Percentiles rank a stretch among this genome's conserved stretches.
Evolutionary conservation across 1,140 invertebrate genomes (phyloP).

Genomic region (Cotesia typhae): DNA sequence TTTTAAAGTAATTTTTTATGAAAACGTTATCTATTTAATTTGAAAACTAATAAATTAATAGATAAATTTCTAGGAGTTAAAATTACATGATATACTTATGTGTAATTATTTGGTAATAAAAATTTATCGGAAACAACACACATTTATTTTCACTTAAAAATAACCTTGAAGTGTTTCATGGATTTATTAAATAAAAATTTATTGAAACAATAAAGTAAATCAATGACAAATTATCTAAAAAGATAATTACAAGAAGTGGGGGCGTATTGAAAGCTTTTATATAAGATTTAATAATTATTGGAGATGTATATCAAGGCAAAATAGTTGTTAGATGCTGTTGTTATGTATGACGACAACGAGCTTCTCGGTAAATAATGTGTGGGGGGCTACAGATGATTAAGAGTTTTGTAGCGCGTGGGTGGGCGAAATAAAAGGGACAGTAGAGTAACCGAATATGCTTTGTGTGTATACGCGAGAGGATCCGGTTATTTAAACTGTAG

Average conservation of each 20-base stretch:
- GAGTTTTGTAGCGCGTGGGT: constrained; percentile 26
- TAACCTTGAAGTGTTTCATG: too few species aligned
- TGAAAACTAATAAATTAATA: too few species aligned
- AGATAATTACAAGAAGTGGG: too few species aligned
- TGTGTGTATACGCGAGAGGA: constrained; percentile 36
- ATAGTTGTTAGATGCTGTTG: not conserved
- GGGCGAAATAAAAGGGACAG: constrained; percentile 27
- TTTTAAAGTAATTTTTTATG: too few species aligned
- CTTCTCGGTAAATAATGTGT: constrained; percentile 17
- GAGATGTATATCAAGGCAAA: constrained; percentile 1
- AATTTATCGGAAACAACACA: too few species aligned
- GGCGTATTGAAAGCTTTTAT: not conserved
- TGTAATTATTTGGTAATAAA: too few species aligned
- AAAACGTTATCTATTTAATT: too few species aligned
- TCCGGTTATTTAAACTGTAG: constrained; percentile 51
- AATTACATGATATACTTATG: too few species aligned
- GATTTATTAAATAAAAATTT: too few species aligned
- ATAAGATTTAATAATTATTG: constrained; percentile 2
- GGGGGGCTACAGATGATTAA: constrained; percentile 14
- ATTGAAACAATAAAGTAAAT: not conserved
- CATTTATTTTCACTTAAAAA: too few species aligned
- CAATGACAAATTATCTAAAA: too few species aligned
- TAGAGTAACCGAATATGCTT: constrained; percentile 35
- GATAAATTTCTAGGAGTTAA: too few species aligned
- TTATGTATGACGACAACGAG: constrained; percentile 16